Evolutionary conservation across 2,113 vertebrate species (phyloP).

Genomic region (Pterocles orientalis): DNA sequence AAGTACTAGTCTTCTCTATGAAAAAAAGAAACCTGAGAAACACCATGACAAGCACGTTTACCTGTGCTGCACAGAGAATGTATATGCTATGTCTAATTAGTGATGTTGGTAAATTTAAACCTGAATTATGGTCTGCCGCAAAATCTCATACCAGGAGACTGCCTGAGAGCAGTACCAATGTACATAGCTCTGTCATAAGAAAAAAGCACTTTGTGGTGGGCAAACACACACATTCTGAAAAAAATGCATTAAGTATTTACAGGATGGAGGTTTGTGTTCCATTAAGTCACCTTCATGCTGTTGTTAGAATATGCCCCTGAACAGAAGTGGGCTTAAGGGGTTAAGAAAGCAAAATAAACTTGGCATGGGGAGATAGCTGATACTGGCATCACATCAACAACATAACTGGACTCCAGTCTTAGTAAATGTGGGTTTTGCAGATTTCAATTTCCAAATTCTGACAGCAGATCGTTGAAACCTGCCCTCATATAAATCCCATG

Average conservation of each 20-base stretch:
- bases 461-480: neutral
- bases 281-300: neutral
- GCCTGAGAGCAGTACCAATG: neutral
- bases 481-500: neutral
- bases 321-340: neutral
- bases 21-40: neutral
- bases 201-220: neutral
- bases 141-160: neutral
- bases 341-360: slow-evolving; percentile 9
- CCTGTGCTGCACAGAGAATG: neutral
- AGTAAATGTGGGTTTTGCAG: neutral
- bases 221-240: neutral
- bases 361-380: neutral
- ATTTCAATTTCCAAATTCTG: neutral
- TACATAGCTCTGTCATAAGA: neutral
- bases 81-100: neutral
- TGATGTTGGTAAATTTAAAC: neutral
- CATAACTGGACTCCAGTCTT: neutral
- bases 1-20: neutral
- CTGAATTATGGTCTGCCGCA: neutral
- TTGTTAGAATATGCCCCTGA: neutral
- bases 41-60: neutral
- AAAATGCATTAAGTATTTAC: neutral
- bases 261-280: neutral
- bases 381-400: neutral